Conservation (phyloP, 2,888 invertebrate species). For the Mystacides longicornis region DNA sequence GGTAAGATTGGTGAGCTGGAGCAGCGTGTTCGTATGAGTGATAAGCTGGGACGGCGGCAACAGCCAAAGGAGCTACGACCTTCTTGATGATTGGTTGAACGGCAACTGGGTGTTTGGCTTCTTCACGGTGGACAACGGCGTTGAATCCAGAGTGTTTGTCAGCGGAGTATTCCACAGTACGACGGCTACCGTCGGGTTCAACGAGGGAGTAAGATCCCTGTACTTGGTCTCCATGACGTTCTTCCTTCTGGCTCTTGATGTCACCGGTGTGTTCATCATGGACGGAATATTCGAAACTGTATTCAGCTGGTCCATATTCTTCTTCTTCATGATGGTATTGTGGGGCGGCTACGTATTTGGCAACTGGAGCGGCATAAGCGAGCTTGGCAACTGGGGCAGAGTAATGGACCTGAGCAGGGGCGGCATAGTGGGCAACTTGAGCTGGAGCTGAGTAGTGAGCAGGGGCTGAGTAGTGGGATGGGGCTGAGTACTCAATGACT, state of each 20-base stretch:
- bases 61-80: conserved; percentile 23
- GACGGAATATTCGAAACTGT: conserved; percentile 36
- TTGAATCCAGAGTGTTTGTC: conserved; percentile 43
- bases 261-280: conserved; percentile 42
- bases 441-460: conserved; percentile 5
- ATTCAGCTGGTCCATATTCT: conserved; percentile 22
- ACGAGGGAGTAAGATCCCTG: conserved; percentile 46
- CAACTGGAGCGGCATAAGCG: conserved; percentile 15
- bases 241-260: conserved; percentile 43
- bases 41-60: conserved; percentile 21
- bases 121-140: conserved; percentile 42
- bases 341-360: conserved; percentile 7
- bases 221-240: conserved; percentile 40
- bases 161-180: conserved; percentile 44
- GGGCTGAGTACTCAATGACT: conserved; percentile 14
- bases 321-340: conserved; percentile 3
- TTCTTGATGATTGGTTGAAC: conserved; percentile 16
- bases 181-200: conserved; percentile 42
- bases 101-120: conserved; percentile 23
- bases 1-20: conserved; percentile 13
- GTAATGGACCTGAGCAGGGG: conserved; percentile 17
- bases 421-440: conserved; percentile 14
- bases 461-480: conserved; percentile 13
- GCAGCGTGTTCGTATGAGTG: too few relatives aligned
- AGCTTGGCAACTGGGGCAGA: conserved; percentile 13